Percentiles rank a stretch among this genome's conserved stretches.
These are phyloP conservation scores for Drosophila guanche DNA, from an alignment of 1,140 invertebrate genomes.

Conservation along the genomic window DNA sequence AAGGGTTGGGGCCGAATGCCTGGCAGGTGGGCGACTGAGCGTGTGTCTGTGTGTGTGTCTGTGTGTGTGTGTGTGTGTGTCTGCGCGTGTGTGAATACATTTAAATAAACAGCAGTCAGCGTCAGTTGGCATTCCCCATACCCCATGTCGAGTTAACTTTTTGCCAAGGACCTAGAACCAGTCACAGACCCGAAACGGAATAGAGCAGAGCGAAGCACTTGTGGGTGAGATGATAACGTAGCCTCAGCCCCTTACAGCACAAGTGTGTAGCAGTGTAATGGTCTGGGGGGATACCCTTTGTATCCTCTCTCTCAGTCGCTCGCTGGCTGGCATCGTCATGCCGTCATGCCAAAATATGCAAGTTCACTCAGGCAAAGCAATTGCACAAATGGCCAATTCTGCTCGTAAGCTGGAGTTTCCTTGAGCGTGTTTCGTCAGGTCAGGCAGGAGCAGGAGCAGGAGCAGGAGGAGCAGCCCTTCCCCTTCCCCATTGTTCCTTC, in stretches of 20 bases:
- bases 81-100: slow-evolving; percentile 50
- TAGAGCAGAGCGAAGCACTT: slow-evolving; percentile 26
- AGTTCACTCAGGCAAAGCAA: slow-evolving; percentile 80
- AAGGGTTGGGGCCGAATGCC: slow-evolving; percentile 1
- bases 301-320: slow-evolving; percentile 23
- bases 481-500: neutral
- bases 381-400: slow-evolving; percentile 81
- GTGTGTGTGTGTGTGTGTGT: slow-evolving; percentile 9
- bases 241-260: slow-evolving; percentile 17
- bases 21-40: slow-evolving; percentile 1
- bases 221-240: slow-evolving; percentile 47
- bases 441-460: neutral
- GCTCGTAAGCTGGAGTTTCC: slow-evolving; percentile 73
- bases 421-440: slow-evolving; percentile 29
- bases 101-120: slow-evolving; percentile 76
- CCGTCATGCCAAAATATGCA: slow-evolving; percentile 80
- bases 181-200: slow-evolving; percentile 25
- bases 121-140: slow-evolving; percentile 19
- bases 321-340: slow-evolving; percentile 30
- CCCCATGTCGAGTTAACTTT: slow-evolving; percentile 56
- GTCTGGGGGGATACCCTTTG: slow-evolving; percentile 51
- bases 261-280: slow-evolving; percentile 13
- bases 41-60: slow-evolving; percentile 37
- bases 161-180: slow-evolving; percentile 33
- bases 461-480: neutral